phyloP scores from a whole-genome alignment of 2,797 vertebrate genomes.

The Melanotaenia parkinsoni region DNA sequence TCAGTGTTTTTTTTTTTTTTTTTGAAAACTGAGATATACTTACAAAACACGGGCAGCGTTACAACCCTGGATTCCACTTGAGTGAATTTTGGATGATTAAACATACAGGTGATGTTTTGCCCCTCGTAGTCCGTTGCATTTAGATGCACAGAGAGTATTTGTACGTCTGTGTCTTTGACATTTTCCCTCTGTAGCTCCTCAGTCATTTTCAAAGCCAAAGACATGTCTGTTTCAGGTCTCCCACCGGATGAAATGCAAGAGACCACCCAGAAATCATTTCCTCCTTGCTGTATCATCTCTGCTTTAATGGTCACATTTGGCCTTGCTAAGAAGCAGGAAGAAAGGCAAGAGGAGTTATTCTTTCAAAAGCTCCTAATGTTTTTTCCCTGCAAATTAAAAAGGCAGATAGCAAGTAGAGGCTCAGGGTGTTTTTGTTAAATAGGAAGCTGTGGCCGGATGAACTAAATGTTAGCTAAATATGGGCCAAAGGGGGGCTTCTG shows the following conservation, averaged over 20 bases:
- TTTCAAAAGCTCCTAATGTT: slow-evolving; percentile 58
- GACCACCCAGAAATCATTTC: slow-evolving; percentile 75
- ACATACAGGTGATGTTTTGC: slow-evolving; percentile 71
- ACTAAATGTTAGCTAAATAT: slow-evolving; percentile 65
- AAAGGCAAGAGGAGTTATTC: slow-evolving; percentile 61
- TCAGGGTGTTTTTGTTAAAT: slow-evolving; percentile 62
- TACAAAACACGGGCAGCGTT: slow-evolving; percentile 74
- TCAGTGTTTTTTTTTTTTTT: not conserved
- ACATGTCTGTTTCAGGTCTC: slow-evolving; percentile 75
- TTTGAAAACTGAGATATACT: slow-evolving; percentile 51
- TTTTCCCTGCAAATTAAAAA: slow-evolving; percentile 71
- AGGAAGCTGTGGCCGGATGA: slow-evolving; percentile 70
- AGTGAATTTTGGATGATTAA: slow-evolving; percentile 73
- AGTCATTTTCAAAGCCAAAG: slow-evolving; percentile 62
- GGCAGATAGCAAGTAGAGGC: slow-evolving; percentile 56
- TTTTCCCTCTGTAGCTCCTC: slow-evolving; percentile 45
- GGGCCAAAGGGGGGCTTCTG: slow-evolving; percentile 55
- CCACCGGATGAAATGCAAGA: slow-evolving; percentile 79
- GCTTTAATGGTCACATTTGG: slow-evolving; percentile 76
- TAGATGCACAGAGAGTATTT: slow-evolving; percentile 59
- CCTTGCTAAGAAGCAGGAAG: slow-evolving; percentile 67
- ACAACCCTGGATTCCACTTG: slow-evolving; percentile 43
- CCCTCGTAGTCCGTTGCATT: slow-evolving; percentile 62
- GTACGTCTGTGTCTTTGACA: slow-evolving; percentile 28
- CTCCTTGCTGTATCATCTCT: slow-evolving; percentile 62